phyloP scores from a whole-genome alignment of 2,888 invertebrate genomes.

The Tachina fera region DNA sequence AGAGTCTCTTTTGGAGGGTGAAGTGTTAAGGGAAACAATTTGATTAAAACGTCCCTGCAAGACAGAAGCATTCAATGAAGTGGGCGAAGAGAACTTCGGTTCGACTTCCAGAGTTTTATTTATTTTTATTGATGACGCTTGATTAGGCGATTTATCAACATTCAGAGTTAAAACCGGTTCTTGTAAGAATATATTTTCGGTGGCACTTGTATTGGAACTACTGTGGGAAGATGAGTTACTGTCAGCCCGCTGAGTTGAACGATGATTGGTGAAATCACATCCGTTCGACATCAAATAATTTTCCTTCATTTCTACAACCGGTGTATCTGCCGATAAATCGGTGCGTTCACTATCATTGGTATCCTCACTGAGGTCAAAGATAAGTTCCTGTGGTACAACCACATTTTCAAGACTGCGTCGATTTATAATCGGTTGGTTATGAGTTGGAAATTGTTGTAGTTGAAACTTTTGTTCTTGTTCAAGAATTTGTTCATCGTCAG shows the following conservation, averaged over 20 bases:
- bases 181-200: slow-evolving; percentile 82
- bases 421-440: slow-evolving; percentile 59
- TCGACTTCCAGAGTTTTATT: slow-evolving; percentile 81
- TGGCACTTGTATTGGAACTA: slow-evolving; percentile 75
- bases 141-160: slow-evolving; percentile 82
- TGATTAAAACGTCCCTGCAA: slow-evolving; percentile 82
- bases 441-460: slow-evolving; percentile 43
- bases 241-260: slow-evolving; percentile 73
- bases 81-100: slow-evolving; percentile 81
- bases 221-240: slow-evolving; percentile 78
- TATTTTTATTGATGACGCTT: slow-evolving; percentile 82
- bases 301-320: slow-evolving; percentile 20
- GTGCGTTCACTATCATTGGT: slow-evolving; percentile 72
- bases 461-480: slow-evolving; percentile 41
- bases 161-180: slow-evolving; percentile 82
- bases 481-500: slow-evolving; percentile 54
- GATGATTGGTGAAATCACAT: slow-evolving; percentile 71
- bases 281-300: slow-evolving; percentile 74
- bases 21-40: slow-evolving; percentile 79
- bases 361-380: slow-evolving; percentile 73
- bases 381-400: slow-evolving; percentile 64
- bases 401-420: slow-evolving; percentile 57
- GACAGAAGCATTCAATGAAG: slow-evolving; percentile 74
- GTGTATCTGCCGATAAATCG: slow-evolving; percentile 68
- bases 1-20: slow-evolving; percentile 73